A percentile compares a stretch with the other conserved stretches of the same genome.
phyloP scores from a whole-genome alignment of 2,797 vertebrate species.

The Sebastes kiyomatsui region DNA sequence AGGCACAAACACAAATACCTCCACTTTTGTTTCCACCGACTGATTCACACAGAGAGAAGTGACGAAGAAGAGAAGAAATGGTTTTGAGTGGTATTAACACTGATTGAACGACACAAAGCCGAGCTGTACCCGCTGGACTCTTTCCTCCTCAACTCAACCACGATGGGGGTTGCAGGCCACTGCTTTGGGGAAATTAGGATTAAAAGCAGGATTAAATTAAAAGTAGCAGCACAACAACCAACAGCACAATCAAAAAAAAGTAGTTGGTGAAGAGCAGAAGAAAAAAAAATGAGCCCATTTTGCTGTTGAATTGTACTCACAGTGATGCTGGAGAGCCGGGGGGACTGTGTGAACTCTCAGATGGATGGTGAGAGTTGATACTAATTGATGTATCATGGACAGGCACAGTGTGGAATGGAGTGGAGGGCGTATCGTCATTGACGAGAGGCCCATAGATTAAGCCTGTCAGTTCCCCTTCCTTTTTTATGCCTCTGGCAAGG shows the following conservation, averaged over 20 bases:
- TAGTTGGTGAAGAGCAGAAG: conserved; percentile 17
- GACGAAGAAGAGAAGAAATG: background rate
- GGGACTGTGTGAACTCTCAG: conserved; percentile 41
- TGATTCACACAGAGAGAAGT: conserved; percentile 12
- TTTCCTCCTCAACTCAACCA: conserved; percentile 36
- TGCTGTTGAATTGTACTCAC: conserved; percentile 17
- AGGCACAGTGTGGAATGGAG: conserved; percentile 64
- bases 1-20: conserved; percentile 29
- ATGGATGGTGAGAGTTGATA: conserved; percentile 60
- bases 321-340: conserved; percentile 20
- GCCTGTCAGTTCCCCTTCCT: conserved; percentile 75
- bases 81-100: conserved; percentile 26
- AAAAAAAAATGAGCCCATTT: conserved; percentile 11
- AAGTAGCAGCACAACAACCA: conserved; percentile 36
- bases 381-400: conserved; percentile 74
- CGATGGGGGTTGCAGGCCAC: conserved; percentile 34
- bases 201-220: conserved; percentile 63
- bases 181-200: conserved; percentile 56
- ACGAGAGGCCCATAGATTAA: conserved; percentile 72
- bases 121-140: conserved; percentile 21
- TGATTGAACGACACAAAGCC: conserved; percentile 46
- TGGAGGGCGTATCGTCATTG: conserved; percentile 73
- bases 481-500: conserved; percentile 70
- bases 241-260: conserved; percentile 19
- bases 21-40: conserved; percentile 35